phyloP scores from a whole-genome alignment of 2,797 vertebrate genomes.

The Cryptoblepharus egeriae region DNA sequence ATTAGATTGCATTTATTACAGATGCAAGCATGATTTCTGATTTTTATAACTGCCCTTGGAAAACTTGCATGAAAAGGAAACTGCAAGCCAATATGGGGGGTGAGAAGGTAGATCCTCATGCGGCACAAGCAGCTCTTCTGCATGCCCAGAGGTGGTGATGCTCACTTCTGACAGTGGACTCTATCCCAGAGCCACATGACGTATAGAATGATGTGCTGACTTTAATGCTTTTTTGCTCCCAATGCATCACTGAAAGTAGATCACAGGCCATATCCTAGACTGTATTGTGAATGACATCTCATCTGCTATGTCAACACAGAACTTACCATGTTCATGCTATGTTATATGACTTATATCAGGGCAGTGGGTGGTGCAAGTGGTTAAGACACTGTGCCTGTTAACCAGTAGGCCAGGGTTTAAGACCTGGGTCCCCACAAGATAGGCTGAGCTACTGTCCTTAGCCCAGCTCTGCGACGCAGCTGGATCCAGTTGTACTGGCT shows the following conservation, averaged over 20 bases:
- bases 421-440: no score
- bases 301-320: no score
- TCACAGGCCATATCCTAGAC: no score
- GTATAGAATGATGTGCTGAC: neutral
- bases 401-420: no score
- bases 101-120: neutral
- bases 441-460: no score
- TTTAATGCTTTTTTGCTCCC: rapidly evolving
- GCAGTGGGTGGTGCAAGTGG: no score
- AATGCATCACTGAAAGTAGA: neutral
- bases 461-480: no score
- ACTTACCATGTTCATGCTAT: no score
- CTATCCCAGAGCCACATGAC: neutral
- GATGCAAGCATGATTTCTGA: conserved; percentile 33
- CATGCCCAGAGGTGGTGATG: neutral
- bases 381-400: no score
- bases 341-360: no score
- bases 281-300: no score
- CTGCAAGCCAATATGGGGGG: neutral
- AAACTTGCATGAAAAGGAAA: neutral
- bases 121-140: neutral
- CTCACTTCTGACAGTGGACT: neutral
- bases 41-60: conserved; percentile 1
- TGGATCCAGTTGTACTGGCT: no score
- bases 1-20: conserved; percentile 61